These are phyloP conservation scores for Ganaspis sp. DNA, from an alignment of 1,140 invertebrate species.

Conservation along the genomic window DNA sequence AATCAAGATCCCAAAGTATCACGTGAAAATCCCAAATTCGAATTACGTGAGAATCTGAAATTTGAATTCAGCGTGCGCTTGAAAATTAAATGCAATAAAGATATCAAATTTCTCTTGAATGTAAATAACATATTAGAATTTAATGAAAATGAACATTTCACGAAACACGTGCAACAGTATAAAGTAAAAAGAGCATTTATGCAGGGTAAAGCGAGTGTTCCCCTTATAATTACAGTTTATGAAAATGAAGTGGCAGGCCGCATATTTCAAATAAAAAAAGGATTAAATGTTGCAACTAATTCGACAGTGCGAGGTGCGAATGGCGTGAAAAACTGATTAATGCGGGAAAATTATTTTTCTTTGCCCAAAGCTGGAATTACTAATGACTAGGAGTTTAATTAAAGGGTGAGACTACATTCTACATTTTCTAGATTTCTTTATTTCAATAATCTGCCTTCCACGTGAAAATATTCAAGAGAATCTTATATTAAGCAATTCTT, in stretches of 20 bases:
- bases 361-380: not conserved
- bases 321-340: not conserved
- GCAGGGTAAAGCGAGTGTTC: not conserved
- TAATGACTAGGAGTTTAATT: conserved; percentile 19
- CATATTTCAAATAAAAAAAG: not conserved
- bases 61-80: not conserved
- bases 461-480: not conserved
- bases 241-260: not conserved
- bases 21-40: no score
- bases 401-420: not conserved
- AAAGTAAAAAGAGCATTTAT: not conserved
- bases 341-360: not conserved
- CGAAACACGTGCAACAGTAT: not conserved
- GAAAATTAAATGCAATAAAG: not conserved
- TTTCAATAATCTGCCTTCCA: not conserved
- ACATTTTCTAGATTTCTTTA: not conserved
- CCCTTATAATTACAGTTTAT: not conserved
- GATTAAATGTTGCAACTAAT: not conserved
- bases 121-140: conserved; percentile 13
- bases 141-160: conserved; percentile 6
- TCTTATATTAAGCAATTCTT: no score
- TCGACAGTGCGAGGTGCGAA: not conserved
- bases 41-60: not conserved
- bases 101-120: conserved; percentile 1
- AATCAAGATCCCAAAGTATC: no score